Evolutionary conservation across 2,113 vertebrate species (phyloP).

Genomic region (Oncorhynchus nerka): DNA sequence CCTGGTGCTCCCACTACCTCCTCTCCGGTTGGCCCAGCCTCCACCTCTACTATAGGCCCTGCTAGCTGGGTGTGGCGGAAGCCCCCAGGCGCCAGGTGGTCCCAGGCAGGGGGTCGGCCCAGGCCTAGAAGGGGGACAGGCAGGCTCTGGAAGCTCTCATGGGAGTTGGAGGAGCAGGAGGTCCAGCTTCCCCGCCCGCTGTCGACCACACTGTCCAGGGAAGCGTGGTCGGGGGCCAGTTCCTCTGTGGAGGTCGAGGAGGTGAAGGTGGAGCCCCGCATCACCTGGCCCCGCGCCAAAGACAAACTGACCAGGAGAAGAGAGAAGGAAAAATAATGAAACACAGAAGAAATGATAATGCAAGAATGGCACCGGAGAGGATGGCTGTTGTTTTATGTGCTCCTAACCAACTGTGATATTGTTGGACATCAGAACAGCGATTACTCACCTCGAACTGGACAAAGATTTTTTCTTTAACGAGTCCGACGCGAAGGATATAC

Average conservation of each 20-base stretch:
- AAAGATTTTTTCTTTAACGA: no score
- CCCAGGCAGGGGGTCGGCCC: conserved; percentile 78
- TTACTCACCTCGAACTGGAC: no score
- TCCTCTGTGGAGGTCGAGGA: conserved; percentile 85
- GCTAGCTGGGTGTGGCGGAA: conserved; percentile 81
- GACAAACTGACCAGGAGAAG: conserved; percentile 43
- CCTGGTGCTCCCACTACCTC: conserved; percentile 30
- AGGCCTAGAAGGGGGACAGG: conserved; percentile 65
- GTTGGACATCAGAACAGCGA: no score
- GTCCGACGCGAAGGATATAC: no score
- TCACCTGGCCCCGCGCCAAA: conserved; percentile 61
- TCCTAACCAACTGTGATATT: no score
- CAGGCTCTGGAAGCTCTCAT: conserved; percentile 93
- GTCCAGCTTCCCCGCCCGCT: conserved; percentile 97
- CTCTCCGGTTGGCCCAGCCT: conserved; percentile 65
- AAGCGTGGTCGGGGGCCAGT: conserved; percentile 84
- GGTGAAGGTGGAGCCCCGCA: conserved; percentile 74
- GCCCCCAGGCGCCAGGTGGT: conserved; percentile 65
- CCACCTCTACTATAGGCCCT: conserved; percentile 82
- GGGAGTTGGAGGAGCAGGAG: conserved; percentile 93
- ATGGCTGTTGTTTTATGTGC: no score
- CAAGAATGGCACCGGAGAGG: no score
- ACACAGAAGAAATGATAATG: neutral
- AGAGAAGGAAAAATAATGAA: neutral
- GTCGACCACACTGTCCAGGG: conserved; percentile 80